Percentiles rank a stretch among this genome's conserved stretches.
phyloP scores from a whole-genome alignment of 2,888 invertebrate species.

The Rhagonycha fulva region DNA sequence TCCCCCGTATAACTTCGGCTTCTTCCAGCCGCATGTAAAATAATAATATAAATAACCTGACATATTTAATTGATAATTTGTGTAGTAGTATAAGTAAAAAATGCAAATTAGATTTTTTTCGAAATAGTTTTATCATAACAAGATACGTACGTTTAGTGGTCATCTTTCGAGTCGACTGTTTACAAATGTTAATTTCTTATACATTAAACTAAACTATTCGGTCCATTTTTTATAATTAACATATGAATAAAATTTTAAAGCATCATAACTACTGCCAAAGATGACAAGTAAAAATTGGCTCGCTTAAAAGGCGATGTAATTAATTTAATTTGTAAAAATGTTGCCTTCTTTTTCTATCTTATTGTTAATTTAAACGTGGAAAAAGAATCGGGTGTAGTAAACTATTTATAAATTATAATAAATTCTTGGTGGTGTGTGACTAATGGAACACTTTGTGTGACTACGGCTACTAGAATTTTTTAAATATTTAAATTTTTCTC shows the following conservation, averaged over 20 bases:
- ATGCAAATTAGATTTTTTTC: constrained; percentile 5
- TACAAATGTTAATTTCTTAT: constrained; percentile 41
- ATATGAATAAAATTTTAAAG: constrained; percentile 16
- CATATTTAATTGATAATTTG: constrained; percentile 1
- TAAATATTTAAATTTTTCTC: constrained; percentile 32
- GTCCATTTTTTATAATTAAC: constrained; percentile 19
- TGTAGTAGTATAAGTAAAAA: not conserved
- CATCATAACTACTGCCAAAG: constrained; percentile 15
- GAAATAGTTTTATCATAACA: constrained; percentile 8
- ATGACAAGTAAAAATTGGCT: constrained; percentile 27
- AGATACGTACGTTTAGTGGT: constrained; percentile 1
- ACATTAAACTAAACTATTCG: constrained; percentile 6
- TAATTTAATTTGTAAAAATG: not conserved
- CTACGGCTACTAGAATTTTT: constrained; percentile 31
- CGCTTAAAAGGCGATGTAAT: constrained; percentile 14
- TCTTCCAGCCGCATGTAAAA: not conserved
- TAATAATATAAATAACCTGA: not conserved
- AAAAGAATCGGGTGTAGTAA: not conserved
- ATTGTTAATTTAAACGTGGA: not conserved
- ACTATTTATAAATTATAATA: not conserved
- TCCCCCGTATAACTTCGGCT: not conserved
- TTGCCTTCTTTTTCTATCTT: not conserved
- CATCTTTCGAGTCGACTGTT: constrained; percentile 36
- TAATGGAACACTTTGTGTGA: constrained; percentile 32
- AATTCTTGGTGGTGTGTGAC: constrained; percentile 18